Base-by-base conservation (phyloP, 2,888 invertebrate genomes). In the Drosophila austrosaltans region DNA sequence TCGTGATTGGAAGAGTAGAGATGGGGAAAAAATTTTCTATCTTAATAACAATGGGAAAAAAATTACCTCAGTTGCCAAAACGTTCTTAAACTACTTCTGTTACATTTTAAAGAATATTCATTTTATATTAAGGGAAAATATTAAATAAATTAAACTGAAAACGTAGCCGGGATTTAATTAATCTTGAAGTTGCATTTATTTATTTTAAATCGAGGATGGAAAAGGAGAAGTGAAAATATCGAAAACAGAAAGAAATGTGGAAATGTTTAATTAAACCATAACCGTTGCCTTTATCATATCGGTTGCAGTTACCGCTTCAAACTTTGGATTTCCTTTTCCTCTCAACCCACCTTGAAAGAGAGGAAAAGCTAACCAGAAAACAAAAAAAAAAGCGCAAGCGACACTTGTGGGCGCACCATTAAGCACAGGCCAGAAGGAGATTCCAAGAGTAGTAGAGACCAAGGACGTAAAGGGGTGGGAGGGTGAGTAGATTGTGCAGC, bases 341-440 rank as follows among this genome's bases (percentile, higher is more conserved):
- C 57, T 39, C 22, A 22, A 22, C 57, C 8, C 39, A 42, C 36
- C 56, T 12, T n/a, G 60, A 22, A 59, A 66, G 42, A 0, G 20
- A 36, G 42, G 6, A 58, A 53, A 70, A 77, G 59, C 72, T 69
- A 76, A 65, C 68, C 67, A 30, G 42, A 67, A 73, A 71, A 57
- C 65, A 74, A 73, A 60, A 75, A 71, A 30, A 48, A 69, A 73
- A 71, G 54, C 66, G 72, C 73, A 61, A 75, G 72, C 77, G 87
- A 89, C 84, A 87, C 87, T 89, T 84, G 78, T 65, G 87, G 84
- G 77, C 63, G 53, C 53, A 36, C 67, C 87, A 86, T 78, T 87
- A 77, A 69, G 74, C 65, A 44, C 57, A 59, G 61, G 39, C 22
- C n/a, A 53, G 36, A 25, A 7, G 8, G 25, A 6, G 36, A 36